phyloP scores from a whole-genome alignment of 2,888 invertebrate species.

The Agriopis marginaria region DNA sequence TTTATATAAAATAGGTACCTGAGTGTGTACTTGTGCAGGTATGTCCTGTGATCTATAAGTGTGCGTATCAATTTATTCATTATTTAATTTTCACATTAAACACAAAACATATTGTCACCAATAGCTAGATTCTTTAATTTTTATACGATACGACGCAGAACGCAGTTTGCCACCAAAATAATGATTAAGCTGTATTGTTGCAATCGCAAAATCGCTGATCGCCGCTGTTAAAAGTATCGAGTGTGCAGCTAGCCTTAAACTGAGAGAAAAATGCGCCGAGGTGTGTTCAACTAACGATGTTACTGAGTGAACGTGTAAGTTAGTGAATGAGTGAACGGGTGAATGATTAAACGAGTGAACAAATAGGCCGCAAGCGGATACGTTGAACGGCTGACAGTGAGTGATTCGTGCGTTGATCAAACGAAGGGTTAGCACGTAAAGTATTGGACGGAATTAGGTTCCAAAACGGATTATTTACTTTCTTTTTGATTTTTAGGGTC shows the following conservation, averaged over 20 bases:
- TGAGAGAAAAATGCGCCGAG: conserved; percentile 44
- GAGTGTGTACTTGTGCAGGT: too few relatives aligned
- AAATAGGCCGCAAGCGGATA: conserved; percentile 65
- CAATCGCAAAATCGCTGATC: neutral
- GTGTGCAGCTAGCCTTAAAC: conserved; percentile 12
- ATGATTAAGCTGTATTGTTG: too few relatives aligned
- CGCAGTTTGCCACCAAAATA: too few relatives aligned
- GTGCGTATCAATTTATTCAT: too few relatives aligned
- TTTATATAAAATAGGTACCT: too few relatives aligned
- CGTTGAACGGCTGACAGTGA: conserved; percentile 69
- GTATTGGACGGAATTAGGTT: conserved; percentile 42
- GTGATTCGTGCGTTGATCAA: conserved; percentile 66
- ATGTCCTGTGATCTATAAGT: too few relatives aligned
- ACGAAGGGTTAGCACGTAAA: conserved; percentile 52
- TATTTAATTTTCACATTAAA: too few relatives aligned
- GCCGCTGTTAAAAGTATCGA: neutral
- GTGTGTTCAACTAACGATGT: conserved; percentile 57
- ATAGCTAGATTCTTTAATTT: too few relatives aligned
- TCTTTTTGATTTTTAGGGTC: too few relatives aligned
- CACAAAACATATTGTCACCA: too few relatives aligned
- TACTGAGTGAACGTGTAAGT: conserved; percentile 59
- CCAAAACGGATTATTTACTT: neutral
- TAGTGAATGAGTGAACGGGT: conserved; percentile 63
- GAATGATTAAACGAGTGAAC: conserved; percentile 59
- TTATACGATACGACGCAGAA: too few relatives aligned